Base-by-base conservation (phyloP, 2,113 vertebrate genomes). In the Caloenas nicobarica region DNA sequence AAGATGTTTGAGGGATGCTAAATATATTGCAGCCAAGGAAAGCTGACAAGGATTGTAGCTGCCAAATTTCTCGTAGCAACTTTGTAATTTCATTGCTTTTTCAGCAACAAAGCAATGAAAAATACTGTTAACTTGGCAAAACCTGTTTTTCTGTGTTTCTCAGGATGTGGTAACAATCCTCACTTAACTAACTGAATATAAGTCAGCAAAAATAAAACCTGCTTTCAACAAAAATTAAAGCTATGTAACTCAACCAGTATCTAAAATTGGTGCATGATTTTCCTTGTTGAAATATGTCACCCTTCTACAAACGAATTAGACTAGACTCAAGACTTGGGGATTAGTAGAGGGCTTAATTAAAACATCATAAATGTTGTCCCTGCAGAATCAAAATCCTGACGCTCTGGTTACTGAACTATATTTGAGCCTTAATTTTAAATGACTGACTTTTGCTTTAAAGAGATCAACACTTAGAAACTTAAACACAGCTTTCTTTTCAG, bases 331-430 rank as follows among this genome's bases (percentile, higher is more conserved):
- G 88, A 80, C 61, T 6, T 73, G 65, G 89, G 81, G 96, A 95
- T 97, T 97, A 97, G 89, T 68, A 44, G 61, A 87, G 46, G 28
- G 62, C 88, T 97, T 97, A 96, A 96, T 96, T 95, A 86, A 93
- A 94, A 91, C 83, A 95, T 92, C 81, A 62, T 83, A 86, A 51
- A 1, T 53, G 74, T 80, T 91, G 92, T 97, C 96, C 92, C 92
- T 64, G 83, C 69, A 94, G 96, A 95, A 77, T 96, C 78, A 92
- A 92, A 96, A 96, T 92, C 76, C 54, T 88, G 88, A 56, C 36
- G 56, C 81, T 79, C 48, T 80, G 48, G 74, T 88, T 95, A 72
- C 72, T 85, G 84, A 86, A 70, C 64, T 91, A 25, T 76, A 81
- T 95, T 90, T 87, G 51, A 78, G 82, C 83, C 38, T 81, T 91